Evolutionary conservation across 2,888 invertebrate species (phyloP).

Genomic region (Mantis religiosa): DNA sequence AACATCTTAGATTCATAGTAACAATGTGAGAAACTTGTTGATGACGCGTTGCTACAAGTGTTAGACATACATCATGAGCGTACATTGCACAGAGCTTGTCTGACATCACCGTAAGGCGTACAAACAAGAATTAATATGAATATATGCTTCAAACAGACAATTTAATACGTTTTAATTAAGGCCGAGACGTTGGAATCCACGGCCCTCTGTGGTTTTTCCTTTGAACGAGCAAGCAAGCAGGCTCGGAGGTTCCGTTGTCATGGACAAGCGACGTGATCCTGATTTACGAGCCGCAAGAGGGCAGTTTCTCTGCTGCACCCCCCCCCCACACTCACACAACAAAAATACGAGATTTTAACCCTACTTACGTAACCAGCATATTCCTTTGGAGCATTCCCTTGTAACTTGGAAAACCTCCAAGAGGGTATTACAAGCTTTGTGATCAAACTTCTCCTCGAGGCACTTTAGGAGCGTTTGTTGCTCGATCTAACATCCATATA

Average conservation of each 20-base stretch:
- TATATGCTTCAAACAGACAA: too few species aligned
- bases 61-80: too few species aligned
- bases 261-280: not conserved
- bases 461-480: not conserved
- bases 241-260: not conserved
- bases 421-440: not conserved
- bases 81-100: too few species aligned
- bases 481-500: too few species aligned
- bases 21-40: too few species aligned
- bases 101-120: too few species aligned
- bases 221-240: not conserved
- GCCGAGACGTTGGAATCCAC: not conserved
- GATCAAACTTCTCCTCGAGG: not conserved
- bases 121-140: too few species aligned
- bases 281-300: not conserved
- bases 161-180: too few species aligned
- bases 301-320: not conserved
- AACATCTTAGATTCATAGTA: too few species aligned
- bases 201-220: not conserved
- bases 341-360: not conserved
- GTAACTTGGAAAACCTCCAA: not conserved
- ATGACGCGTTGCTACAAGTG: too few species aligned
- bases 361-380: not conserved
- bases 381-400: not conserved
- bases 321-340: too few species aligned